phyloP scores from a whole-genome alignment of 2,888 invertebrate genomes.

The Temnothorax rugatulus region DNA sequence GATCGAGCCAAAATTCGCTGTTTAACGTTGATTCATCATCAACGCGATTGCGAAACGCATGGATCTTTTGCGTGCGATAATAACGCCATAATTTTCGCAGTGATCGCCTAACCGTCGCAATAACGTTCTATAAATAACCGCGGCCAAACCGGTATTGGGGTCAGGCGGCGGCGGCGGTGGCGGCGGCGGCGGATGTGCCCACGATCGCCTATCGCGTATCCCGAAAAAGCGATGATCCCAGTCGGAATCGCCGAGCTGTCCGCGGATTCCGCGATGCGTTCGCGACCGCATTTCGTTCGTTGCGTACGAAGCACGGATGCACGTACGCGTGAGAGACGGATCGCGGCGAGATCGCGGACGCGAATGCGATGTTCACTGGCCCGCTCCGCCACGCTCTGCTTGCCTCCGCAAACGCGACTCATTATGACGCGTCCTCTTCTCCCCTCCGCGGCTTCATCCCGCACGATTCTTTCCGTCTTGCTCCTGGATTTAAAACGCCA shows the following conservation, averaged over 20 bases:
- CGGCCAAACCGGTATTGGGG: slow-evolving; percentile 36
- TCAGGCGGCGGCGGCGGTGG: not conserved
- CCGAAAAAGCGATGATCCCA: slow-evolving; percentile 42
- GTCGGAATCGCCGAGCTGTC: not conserved
- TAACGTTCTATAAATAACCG: slow-evolving; percentile 46
- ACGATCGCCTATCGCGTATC: slow-evolving; percentile 14
- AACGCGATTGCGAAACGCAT: not conserved
- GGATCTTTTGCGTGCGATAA: slow-evolving; percentile 22
- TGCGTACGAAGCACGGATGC: slow-evolving; percentile 24
- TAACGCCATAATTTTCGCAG: slow-evolving; percentile 34
- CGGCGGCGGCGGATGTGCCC: not conserved
- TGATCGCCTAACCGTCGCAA: slow-evolving; percentile 26
- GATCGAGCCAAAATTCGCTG: not conserved
- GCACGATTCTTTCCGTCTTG: not conserved
- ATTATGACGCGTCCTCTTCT: slow-evolving; percentile 72
- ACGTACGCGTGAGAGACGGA: slow-evolving; percentile 41
- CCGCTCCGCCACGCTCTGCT: slow-evolving; percentile 82
- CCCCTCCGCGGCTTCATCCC: slow-evolving; percentile 25
- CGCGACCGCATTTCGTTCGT: slow-evolving; percentile 56
- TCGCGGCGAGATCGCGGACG: slow-evolving; percentile 74
- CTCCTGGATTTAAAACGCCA: slow-evolving; percentile 1
- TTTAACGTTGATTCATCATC: not conserved
- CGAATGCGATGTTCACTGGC: slow-evolving; percentile 80
- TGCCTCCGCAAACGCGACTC: slow-evolving; percentile 80
- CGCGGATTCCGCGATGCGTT: slow-evolving; percentile 16